A percentile compares a stretch with the other conserved stretches of the same genome.
These are phyloP conservation scores for Poecilia picta DNA, from an alignment of 2,797 vertebrate species.

Conservation along the genomic window DNA sequence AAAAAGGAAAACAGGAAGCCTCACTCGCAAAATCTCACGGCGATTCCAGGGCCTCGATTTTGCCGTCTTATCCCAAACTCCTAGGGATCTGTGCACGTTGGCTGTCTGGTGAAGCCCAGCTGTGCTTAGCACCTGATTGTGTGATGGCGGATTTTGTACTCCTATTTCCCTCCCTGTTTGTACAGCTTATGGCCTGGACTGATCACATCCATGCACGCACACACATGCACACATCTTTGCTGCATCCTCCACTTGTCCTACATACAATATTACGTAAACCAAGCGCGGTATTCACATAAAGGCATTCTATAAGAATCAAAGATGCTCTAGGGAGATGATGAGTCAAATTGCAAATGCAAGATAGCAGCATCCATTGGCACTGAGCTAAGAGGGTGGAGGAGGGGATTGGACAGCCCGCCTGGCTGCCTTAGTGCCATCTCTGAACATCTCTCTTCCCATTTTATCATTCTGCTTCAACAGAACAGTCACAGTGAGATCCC, in stretches of 20 bases:
- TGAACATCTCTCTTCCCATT: conserved; percentile 74
- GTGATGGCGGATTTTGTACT: conserved; percentile 46
- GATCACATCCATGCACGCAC: conserved; percentile 28
- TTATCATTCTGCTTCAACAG: conserved; percentile 44
- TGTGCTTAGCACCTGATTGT: conserved; percentile 64
- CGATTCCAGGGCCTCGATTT: conserved; percentile 42
- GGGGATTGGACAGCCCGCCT: conserved; percentile 73
- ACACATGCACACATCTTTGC: conserved; percentile 33
- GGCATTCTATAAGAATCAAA: conserved; percentile 48
- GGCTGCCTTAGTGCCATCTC: conserved; percentile 72
- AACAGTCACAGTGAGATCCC: conserved; percentile 31
- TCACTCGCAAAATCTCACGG: conserved; percentile 23
- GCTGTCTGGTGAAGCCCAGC: conserved; percentile 47
- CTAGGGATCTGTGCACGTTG: conserved; percentile 43
- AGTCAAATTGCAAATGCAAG: conserved; percentile 70
- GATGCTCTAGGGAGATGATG: conserved; percentile 70
- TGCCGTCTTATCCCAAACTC: conserved; percentile 36
- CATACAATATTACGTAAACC: conserved; percentile 56
- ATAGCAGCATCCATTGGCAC: conserved; percentile 67
- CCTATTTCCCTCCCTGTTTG: conserved; percentile 32
- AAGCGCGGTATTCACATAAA: conserved; percentile 40
- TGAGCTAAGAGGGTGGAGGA: conserved; percentile 74
- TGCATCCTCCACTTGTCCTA: conserved; percentile 65
- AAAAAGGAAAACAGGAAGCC: conserved; percentile 26
- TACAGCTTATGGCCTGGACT: conserved; percentile 50